Percentiles rank a stretch among this genome's conserved stretches.
phyloP scores from a whole-genome alignment of 2,113 vertebrate genomes.

The Lepisosteus osseus region DNA sequence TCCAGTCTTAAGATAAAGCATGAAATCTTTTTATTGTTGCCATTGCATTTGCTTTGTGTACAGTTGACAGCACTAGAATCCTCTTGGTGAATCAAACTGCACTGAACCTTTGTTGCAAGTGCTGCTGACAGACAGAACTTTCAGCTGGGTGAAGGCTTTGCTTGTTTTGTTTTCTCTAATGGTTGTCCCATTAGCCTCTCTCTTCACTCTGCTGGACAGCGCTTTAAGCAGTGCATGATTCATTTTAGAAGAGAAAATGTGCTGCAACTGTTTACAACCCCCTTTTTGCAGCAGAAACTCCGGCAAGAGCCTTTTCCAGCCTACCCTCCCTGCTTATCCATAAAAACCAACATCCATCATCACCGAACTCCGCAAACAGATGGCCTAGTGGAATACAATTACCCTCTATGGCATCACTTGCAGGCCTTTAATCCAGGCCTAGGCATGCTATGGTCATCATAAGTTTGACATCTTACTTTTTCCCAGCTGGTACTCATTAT shows the following conservation, averaged over 20 bases:
- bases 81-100: too few relatives aligned
- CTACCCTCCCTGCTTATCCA: constrained; percentile 1
- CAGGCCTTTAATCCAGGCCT: constrained; percentile 2
- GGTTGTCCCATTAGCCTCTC: constrained; percentile 5
- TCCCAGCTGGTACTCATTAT: constrained; percentile 18
- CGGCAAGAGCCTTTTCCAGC: background rate
- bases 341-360: constrained; percentile 10
- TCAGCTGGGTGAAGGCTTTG: background rate
- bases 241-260: background rate
- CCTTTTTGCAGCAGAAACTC: background rate
- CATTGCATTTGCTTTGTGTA: too few relatives aligned
- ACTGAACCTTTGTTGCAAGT: too few relatives aligned
- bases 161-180: background rate
- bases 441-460: background rate
- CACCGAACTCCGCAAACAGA: constrained; percentile 17
- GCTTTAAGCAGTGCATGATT: background rate
- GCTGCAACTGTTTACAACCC: background rate
- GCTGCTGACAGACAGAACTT: too few relatives aligned
- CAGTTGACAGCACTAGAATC: too few relatives aligned
- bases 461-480: background rate
- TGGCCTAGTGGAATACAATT: constrained; percentile 17
- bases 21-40: too few relatives aligned
- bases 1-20: too few relatives aligned
- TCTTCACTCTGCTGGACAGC: background rate
- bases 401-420: constrained; percentile 19